Percentiles rank a stretch among this genome's conserved stretches.
Conservation (phyloP, 2,113 vertebrate genomes). For the Elanus axillaris region DNA sequence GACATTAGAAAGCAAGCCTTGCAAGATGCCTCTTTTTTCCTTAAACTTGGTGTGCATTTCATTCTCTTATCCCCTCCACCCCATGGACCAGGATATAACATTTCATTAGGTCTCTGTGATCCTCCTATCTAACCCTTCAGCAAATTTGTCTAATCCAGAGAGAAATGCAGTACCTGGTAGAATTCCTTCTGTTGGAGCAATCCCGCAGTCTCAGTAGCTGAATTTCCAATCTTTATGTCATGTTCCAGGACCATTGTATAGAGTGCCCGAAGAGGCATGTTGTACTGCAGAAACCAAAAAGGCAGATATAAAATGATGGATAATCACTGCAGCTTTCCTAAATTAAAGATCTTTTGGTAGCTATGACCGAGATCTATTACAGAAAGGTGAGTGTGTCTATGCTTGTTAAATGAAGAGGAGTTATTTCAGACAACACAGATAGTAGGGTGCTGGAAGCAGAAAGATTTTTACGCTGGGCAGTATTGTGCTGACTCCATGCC, state of each 20-base stretch:
- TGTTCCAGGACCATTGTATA: constrained; percentile 86
- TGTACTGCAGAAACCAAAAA: constrained; percentile 66
- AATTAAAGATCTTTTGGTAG: not conserved
- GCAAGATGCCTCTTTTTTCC: not conserved
- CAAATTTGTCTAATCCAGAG: not conserved
- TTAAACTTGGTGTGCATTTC: not conserved
- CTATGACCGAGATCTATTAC: not conserved
- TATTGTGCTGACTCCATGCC: no score
- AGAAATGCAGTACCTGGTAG: constrained; percentile 74
- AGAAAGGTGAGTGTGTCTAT: no score
- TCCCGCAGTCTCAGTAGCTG: constrained; percentile 69
- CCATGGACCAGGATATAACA: no score
- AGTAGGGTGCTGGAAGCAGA: not conserved
- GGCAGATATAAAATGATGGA: fast-evolving
- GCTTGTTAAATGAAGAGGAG: not conserved
- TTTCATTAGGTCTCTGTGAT: no score
- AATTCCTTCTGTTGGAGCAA: constrained; percentile 81
- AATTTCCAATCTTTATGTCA: constrained; percentile 75
- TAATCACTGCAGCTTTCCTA: no score
- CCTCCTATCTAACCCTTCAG: not conserved
- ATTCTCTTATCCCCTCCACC: not conserved
- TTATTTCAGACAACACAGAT: not conserved
- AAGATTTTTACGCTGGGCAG: not conserved
- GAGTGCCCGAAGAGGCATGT: constrained; percentile 85
- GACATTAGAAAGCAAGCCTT: no score